Conservation (phyloP, 2,113 vertebrate genomes). For the Antechinus flavipes region DNA sequence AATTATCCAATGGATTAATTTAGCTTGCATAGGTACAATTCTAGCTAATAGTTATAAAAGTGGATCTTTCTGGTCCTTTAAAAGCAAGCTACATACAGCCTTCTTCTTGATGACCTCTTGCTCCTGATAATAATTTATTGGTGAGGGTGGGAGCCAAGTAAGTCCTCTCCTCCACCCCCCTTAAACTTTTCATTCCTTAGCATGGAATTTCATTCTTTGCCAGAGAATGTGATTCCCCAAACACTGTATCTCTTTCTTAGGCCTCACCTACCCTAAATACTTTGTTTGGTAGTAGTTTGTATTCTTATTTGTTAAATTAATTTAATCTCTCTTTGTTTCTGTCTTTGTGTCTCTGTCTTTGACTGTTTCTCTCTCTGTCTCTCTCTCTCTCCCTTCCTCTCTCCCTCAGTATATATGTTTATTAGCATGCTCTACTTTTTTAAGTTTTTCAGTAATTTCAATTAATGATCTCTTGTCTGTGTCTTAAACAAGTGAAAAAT, state of each 20-base stretch:
- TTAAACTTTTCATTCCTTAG: conserved; percentile 60
- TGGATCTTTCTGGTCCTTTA: not conserved
- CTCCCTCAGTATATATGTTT: not conserved
- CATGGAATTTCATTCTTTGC: conserved; percentile 61
- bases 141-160: conserved; percentile 65
- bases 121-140: conserved; percentile 61
- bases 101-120: conserved; percentile 55
- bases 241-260: conserved; percentile 20
- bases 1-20: conserved; percentile 67
- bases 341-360: not conserved
- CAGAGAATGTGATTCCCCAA: conserved; percentile 51
- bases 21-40: conserved; percentile 42
- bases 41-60: conserved; percentile 42
- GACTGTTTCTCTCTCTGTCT: too few relatives aligned
- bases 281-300: conserved; percentile 50
- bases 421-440: conserved; percentile 6
- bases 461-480: not conserved
- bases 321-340: not conserved
- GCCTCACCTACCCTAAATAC: not conserved
- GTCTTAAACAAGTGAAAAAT: not conserved
- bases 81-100: not conserved
- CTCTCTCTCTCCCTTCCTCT: too few relatives aligned
- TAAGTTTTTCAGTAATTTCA: not conserved
- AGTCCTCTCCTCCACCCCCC: conserved; percentile 57
- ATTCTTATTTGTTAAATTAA: conserved; percentile 59